Percentiles rank a stretch among this genome's conserved stretches.
phyloP scores from a whole-genome alignment of 2,113 vertebrate species.

The Podarcis cretensis region DNA sequence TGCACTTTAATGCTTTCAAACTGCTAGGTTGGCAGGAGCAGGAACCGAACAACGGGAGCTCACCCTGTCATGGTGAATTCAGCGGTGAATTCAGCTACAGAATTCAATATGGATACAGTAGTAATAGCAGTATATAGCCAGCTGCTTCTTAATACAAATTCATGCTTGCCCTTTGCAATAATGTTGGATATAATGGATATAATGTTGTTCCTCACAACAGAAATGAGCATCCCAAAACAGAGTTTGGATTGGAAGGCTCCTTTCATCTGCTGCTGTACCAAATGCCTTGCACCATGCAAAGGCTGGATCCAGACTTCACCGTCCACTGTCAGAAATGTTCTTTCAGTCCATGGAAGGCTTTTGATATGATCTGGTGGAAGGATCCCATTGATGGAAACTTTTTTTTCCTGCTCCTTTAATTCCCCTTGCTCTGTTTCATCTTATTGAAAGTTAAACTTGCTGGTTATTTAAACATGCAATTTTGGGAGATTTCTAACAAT shows the following conservation, averaged over 20 bases:
- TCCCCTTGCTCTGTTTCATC: too few relatives aligned
- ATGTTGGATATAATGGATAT: neutral
- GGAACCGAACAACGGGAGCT: too few relatives aligned
- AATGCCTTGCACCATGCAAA: neutral
- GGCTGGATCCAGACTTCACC: neutral
- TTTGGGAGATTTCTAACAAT: too few relatives aligned
- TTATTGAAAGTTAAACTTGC: too few relatives aligned
- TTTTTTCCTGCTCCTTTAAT: too few relatives aligned
- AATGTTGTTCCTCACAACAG: neutral
- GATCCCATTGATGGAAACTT: neutral
- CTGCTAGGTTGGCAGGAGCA: too few relatives aligned
- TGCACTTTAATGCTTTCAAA: too few relatives aligned
- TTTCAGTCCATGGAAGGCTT: neutral
- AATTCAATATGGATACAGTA: neutral
- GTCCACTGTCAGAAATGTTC: too few relatives aligned
- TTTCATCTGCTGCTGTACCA: neutral
- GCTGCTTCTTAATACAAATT: neutral
- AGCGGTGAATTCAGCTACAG: neutral
- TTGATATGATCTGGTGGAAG: neutral
- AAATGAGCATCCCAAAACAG: neutral
- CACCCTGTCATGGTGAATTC: too few relatives aligned
- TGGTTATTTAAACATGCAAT: too few relatives aligned
- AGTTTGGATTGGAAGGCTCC: neutral
- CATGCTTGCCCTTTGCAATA: neutral
- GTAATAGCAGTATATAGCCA: neutral